Base-by-base conservation (phyloP, 2,888 invertebrate species). In the Zootermopsis nevadensis region DNA sequence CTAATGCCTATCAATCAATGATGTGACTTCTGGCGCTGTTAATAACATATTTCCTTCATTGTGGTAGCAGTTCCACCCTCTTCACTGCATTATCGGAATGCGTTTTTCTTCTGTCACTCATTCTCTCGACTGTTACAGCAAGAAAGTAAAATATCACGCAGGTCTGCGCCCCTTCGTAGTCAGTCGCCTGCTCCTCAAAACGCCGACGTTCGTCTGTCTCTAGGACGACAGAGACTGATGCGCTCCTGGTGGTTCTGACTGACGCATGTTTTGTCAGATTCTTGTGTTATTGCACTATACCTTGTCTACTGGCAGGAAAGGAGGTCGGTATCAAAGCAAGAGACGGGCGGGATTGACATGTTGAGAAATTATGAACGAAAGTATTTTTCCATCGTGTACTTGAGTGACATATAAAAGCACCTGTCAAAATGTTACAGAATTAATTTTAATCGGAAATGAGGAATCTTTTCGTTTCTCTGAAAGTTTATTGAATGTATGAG, bases 151-250 rank as follows among this genome's bases (percentile, higher is more conserved):
- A 69, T 69, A 35, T 74, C 74, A 38, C 35, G 24, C 35, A 74
- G 38, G 2, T 24, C 31, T 38, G n/a, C 74, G 38, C 74, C 74
- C 69, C 74, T 74, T 38, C 74, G n/a, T 27, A 48, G 48, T 48
- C 48, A 48, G 48, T 48, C 48, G 19, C 19, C 3, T n/a, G 60
- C 60, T n/a, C 33, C 38, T 74, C 38, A 60, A 60, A 60, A 60
- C 27, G 27, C 60, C 27, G 60, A 60, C 60, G n/a, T 8, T 74
- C 69, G 69, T 69, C 33, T 69, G 69, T 69, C 31, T 69, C 31
- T 69, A 31, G 27, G 22, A 22, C 33, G 74, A 74, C 74, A 74
- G 74, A 38, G 74, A 74, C 74, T 74, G 74, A 74, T 74, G 38
- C 74, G 74, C 38, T 27, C n/a, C 38, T 74, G n/a, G 74, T 24